Percentiles rank a stretch among this genome's conserved stretches.
phyloP scores from a whole-genome alignment of 2,888 invertebrate species.

The Epistrophe eligans region DNA sequence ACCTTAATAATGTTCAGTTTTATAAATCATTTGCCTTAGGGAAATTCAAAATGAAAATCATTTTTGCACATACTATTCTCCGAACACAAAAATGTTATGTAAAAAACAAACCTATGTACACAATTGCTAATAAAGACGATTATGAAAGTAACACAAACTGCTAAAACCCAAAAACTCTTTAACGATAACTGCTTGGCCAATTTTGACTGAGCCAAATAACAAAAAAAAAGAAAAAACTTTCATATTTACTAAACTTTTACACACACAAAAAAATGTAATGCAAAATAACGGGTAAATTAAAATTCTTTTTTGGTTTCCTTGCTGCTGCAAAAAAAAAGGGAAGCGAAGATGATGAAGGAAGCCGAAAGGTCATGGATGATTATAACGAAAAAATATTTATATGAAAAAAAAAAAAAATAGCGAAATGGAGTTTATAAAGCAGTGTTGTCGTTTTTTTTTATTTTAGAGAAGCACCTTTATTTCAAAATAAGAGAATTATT shows the following conservation, averaged over 20 bases:
- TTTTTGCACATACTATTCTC: not conserved
- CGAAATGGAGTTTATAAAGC: not conserved
- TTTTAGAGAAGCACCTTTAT: not conserved
- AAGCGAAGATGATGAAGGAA: slow-evolving; percentile 33
- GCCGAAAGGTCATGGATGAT: slow-evolving; percentile 55
- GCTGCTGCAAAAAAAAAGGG: not conserved
- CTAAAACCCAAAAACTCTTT: slow-evolving; percentile 30
- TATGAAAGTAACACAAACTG: slow-evolving; percentile 7
- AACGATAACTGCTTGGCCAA: slow-evolving; percentile 15
- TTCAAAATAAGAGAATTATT: not conserved
- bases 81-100: not conserved
- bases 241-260: slow-evolving; percentile 41
- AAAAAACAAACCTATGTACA: not conserved
- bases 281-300: slow-evolving; percentile 36
- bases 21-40: slow-evolving; percentile 2
- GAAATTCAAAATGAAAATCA: slow-evolving; percentile 19
- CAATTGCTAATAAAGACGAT: slow-evolving; percentile 24
- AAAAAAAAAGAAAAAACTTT: not conserved
- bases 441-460: not conserved
- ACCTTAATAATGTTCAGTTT: not conserved
- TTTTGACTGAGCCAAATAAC: slow-evolving; percentile 7
- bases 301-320: slow-evolving; percentile 19
- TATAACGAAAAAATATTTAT: slow-evolving; percentile 10
- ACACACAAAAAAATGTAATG: not conserved
- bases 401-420: slow-evolving; percentile 1